Evolutionary conservation across 2,888 invertebrate species (phyloP), one percentile per base, ranked within the genome.

Genomic region (Philhelius pedissequus): DNA sequence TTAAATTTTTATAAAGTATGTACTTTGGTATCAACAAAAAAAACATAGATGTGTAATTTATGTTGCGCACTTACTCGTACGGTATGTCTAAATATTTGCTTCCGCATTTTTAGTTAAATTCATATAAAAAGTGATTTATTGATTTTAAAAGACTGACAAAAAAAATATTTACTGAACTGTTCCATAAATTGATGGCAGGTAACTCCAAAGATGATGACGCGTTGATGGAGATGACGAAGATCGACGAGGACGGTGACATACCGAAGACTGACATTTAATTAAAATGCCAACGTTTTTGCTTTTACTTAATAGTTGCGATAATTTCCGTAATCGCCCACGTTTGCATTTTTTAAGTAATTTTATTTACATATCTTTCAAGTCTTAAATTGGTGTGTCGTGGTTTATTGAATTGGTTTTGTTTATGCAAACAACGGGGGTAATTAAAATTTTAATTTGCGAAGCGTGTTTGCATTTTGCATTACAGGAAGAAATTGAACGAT

Each of bases 91-190:
- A 32, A 66, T 45, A 27, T 58, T 56, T 71, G 35, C 76, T 82
- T 82, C 77, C 77, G 66, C 60, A 58, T 77, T 45, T 43, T n/a
- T 20, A 3, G 7, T n/a, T 35, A 11, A 22, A 56, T 30, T 35
- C 38, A 52, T 27, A 7, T 43, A n/a, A 9, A 45, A 52, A 15
- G 32, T 71, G 71, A 71, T 81, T 81, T 81, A 81, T 76, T 58
- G 15, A 52, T 27, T 11, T 64, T 32, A 32, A 11, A 13, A 48
- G 13, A 30, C n/a, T 45, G 48, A 13, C 32, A 20, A 22, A 25
- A 75, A n/a, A 75, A 71, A 56, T 79, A 74, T 74, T 74, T 74
- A 68, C 20, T 35, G 3, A 13, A 11, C 20, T 38, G 69, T 30
- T 45, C 27, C 30, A 80, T 70, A 64, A 75, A 76, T 64, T 56